Base-by-base conservation (phyloP, 2,888 invertebrate genomes). In the Tachina lurida region DNA sequence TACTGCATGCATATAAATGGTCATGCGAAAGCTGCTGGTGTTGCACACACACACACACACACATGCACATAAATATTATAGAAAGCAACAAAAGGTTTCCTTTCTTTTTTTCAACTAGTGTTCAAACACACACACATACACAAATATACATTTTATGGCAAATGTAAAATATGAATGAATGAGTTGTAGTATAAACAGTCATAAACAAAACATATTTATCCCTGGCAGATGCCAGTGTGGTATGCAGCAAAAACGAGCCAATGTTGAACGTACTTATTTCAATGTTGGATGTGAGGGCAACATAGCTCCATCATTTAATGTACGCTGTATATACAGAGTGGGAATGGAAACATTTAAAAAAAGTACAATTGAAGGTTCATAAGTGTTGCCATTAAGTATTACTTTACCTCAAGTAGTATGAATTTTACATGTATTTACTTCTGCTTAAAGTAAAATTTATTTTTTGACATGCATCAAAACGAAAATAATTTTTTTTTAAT, bases 121-220 rank as follows among this genome's bases (percentile, higher is more conserved):
- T n/a, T 9, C 22, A 58, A n/a, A 22, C 17, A 2, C 31, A 17
- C 5, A 47, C 58, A 39, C 71, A 43, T 43, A 49, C 31, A 15
- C 10, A 13, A 52, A 71, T n/a, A 56, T 39, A 39, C 22, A 31
- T 31, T n/a, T n/a, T 52, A 39, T 52, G 43, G 73, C 58, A 67
- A 83, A 75, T 76, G 68, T 82, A 68, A 82, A 86, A 82, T 86
- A 86, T 86, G 82, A 82, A 86, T 86, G 75, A 85, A 85, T 70
- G 78, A 79, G 71, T 31, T 31, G 31, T 74, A 67, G 75, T 76
- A 86, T 73, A 82, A 83, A 86, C 67, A 79, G 75, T 79, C 86
- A 86, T 86, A 86, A 83, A 83, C 86, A 86, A 83, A 78, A 86
- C 86, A 86, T 79, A 79, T 85, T 85, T 85, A 86, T 79, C 47